phyloP scores from a whole-genome alignment of 2,113 vertebrate species.

The Microtus montanus region DNA sequence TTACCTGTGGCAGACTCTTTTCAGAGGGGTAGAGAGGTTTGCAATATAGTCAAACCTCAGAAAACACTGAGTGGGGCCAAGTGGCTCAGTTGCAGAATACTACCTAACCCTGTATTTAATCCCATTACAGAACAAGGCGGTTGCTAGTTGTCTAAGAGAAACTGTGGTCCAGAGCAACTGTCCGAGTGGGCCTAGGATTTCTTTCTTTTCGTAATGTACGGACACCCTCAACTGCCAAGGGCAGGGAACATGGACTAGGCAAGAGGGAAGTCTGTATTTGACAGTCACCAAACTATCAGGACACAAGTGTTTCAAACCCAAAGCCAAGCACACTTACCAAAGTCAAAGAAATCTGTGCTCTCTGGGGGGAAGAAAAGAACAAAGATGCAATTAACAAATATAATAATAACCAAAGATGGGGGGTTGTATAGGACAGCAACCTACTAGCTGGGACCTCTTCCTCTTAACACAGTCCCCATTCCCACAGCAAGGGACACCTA shows the following conservation, averaged over 20 bases:
- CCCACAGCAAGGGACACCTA: background rate
- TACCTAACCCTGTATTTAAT: background rate
- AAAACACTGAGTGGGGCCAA: background rate
- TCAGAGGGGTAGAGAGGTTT: too few species aligned
- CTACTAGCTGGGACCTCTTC: background rate
- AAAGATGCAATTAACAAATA: conserved; percentile 78
- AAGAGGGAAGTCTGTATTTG: background rate
- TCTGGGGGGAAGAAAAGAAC: conserved; percentile 83
- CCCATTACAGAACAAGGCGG: background rate
- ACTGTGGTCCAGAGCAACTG: background rate
- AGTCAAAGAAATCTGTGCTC: conserved; percentile 87
- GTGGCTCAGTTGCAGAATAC: background rate
- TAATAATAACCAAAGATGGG: background rate
- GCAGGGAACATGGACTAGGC: background rate
- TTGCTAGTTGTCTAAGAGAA: background rate
- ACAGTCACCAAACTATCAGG: background rate
- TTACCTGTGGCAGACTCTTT: background rate
- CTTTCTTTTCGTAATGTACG: background rate
- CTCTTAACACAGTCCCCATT: background rate
- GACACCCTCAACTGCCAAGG: background rate
- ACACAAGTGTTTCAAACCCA: background rate
- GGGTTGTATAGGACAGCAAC: background rate
- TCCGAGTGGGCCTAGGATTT: background rate
- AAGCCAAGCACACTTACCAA: conserved; percentile 85
- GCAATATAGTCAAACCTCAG: background rate